Percentiles rank a stretch among this genome's conserved stretches.
Conservation (phyloP, 2,888 invertebrate species). For the Magallana nippona region DNA sequence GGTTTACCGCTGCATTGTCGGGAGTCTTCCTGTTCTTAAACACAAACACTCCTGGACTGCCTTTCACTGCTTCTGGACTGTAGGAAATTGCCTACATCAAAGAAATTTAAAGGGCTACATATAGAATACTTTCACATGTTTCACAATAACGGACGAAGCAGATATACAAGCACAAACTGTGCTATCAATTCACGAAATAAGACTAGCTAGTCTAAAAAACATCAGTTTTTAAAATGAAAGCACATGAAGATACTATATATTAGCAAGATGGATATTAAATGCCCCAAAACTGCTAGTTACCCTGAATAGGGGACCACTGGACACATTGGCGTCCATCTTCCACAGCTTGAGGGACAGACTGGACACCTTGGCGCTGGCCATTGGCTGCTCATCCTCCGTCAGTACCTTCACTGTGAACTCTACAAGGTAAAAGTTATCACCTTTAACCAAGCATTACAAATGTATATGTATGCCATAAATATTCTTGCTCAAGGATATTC, state of each 20-base stretch:
- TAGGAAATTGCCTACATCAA: slow-evolving; percentile 66
- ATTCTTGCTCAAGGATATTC: no score
- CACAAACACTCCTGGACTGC: slow-evolving; percentile 65
- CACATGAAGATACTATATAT: no score
- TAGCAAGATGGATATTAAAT: no score
- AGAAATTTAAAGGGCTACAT: not conserved
- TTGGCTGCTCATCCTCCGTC: slow-evolving; percentile 73
- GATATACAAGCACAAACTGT: not conserved
- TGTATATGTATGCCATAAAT: no score
- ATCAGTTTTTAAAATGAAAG: no score
- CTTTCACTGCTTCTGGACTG: slow-evolving; percentile 63
- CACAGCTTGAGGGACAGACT: slow-evolving; percentile 76
- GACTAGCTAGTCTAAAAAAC: no score
- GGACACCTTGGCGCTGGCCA: slow-evolving; percentile 69
- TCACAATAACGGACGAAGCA: no score
- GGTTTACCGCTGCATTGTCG: slow-evolving; percentile 71
- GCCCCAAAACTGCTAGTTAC: slow-evolving; percentile 51
- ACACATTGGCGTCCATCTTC: slow-evolving; percentile 66
- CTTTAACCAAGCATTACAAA: no score
- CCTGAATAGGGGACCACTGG: slow-evolving; percentile 63
- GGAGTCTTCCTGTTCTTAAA: slow-evolving; percentile 74
- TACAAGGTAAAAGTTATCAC: slow-evolving; percentile 42
- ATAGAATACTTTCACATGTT: not conserved
- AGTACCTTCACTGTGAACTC: slow-evolving; percentile 74
- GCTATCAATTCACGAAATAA: no score